Conservation (phyloP, 2,113 vertebrate species). For the Platichthys flesus region DNA sequence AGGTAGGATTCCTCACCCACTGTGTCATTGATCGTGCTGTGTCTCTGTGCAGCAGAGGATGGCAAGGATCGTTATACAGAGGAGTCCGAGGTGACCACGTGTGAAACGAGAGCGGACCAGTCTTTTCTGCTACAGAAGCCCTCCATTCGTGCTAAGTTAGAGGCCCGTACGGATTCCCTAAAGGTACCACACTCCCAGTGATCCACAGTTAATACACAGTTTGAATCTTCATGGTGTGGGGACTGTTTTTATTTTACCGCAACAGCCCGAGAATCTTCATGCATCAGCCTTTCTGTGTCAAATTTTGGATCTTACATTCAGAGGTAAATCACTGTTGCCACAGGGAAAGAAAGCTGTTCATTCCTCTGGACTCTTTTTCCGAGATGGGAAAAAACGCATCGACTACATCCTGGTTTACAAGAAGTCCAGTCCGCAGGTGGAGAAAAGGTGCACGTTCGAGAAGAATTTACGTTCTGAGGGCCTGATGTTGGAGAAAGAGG, state of each 20-base stretch:
- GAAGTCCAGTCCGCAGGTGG: slow-evolving; percentile 94
- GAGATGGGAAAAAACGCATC: slow-evolving; percentile 96
- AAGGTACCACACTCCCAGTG: slow-evolving; percentile 79
- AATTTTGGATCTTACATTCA: neutral
- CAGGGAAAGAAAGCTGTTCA: slow-evolving; percentile 81
- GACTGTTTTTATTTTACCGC: neutral
- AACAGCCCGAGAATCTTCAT: neutral
- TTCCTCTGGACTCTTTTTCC: slow-evolving; percentile 90
- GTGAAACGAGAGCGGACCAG: slow-evolving; percentile 87
- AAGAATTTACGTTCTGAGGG: slow-evolving; percentile 96
- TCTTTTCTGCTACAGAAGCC: slow-evolving; percentile 88
- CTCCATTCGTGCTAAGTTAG: slow-evolving; percentile 83
- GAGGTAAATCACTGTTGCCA: slow-evolving; percentile 4
- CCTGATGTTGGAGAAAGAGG: slow-evolving; percentile 97
- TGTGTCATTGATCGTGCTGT: slow-evolving; percentile 23
- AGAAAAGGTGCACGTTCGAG: slow-evolving; percentile 97
- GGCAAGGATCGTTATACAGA: slow-evolving; percentile 87
- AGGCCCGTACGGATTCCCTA: slow-evolving; percentile 84
- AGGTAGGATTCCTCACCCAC: neutral
- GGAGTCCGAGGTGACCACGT: slow-evolving; percentile 89
- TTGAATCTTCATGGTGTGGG: neutral
- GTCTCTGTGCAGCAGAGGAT: slow-evolving; percentile 76
- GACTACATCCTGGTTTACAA: slow-evolving; percentile 99
- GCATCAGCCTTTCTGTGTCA: neutral
- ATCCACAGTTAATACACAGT: neutral